Evolutionary conservation across 1,140 invertebrate genomes (phyloP).

Genomic region (Trachymyrmex cornetzi): DNA sequence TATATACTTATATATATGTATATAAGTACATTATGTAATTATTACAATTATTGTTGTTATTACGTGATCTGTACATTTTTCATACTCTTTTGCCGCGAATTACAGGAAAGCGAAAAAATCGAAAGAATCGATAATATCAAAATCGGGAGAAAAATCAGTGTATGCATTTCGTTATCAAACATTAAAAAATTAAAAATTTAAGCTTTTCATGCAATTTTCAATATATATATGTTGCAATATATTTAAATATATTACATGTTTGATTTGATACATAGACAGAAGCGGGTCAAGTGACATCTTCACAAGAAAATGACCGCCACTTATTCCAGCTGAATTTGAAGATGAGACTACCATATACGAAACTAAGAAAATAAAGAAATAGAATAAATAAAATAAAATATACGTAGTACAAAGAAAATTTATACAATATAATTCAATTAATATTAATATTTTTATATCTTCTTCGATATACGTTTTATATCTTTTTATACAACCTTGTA

Average conservation of each 20-base stretch:
- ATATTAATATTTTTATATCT: background rate
- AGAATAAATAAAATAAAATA: background rate
- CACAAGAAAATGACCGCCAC: background rate
- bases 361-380: constrained; percentile 4
- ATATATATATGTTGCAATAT: too few species aligned
- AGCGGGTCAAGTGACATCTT: background rate
- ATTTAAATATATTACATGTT: constrained; percentile 22
- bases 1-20: too few species aligned
- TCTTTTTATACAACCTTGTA: constrained; percentile 13
- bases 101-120: background rate
- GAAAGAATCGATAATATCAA: background rate
- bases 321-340: background rate
- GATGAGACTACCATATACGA: background rate
- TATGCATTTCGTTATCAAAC: background rate
- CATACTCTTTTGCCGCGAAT: background rate
- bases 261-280: constrained; percentile 4
- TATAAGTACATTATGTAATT: constrained; percentile 7
- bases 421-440: background rate
- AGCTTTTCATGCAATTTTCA: background rate
- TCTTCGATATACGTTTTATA: background rate
- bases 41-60: constrained; percentile 23
- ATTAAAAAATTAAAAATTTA: constrained; percentile 8
- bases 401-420: constrained; percentile 1
- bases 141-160: background rate
- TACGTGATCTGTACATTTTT: background rate